Percentiles rank a stretch among this genome's conserved stretches.
phyloP scores from a whole-genome alignment of 2,113 vertebrate genomes.

The cat (Felis catus) region DNA sequence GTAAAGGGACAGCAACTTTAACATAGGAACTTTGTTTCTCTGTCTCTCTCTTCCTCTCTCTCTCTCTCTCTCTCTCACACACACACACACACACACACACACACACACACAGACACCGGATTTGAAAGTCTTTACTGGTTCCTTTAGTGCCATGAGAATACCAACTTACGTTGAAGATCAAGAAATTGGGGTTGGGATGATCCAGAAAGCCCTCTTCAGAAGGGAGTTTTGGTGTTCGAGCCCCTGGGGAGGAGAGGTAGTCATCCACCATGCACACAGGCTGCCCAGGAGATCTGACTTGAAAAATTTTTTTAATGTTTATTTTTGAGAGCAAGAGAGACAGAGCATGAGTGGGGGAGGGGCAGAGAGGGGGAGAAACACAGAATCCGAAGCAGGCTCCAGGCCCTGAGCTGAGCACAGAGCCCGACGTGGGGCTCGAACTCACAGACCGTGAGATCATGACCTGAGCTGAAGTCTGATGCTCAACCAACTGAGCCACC shows the following conservation, averaged over 20 bases:
- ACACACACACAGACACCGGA: neutral
- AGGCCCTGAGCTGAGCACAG: neutral
- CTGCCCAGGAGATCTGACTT: neutral
- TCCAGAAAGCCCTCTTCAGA: neutral
- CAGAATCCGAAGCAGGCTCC: too few relatives aligned
- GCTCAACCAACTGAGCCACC: neutral
- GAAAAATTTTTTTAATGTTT: too few relatives aligned
- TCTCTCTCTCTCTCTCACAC: neutral
- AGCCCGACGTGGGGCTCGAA: neutral
- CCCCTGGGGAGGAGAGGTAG: neutral
- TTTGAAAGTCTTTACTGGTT: neutral
- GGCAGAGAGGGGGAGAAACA: neutral
- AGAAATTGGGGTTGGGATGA: neutral
- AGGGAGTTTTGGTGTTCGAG: neutral
- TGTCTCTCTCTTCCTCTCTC: neutral
- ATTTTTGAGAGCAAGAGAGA: neutral
- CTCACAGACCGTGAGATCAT: too few relatives aligned
- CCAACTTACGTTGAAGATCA: neutral
- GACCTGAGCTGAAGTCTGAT: neutral
- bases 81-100: too few relatives aligned
- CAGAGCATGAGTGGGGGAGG: rapidly evolving
- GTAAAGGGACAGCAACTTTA: constrained; percentile 20
- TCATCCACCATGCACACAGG: neutral
- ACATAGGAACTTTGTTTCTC: neutral
- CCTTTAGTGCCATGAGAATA: neutral